Evolutionary conservation across 2,888 invertebrate species (phyloP).

Genomic region (Xanthostigma xanthostigma): DNA sequence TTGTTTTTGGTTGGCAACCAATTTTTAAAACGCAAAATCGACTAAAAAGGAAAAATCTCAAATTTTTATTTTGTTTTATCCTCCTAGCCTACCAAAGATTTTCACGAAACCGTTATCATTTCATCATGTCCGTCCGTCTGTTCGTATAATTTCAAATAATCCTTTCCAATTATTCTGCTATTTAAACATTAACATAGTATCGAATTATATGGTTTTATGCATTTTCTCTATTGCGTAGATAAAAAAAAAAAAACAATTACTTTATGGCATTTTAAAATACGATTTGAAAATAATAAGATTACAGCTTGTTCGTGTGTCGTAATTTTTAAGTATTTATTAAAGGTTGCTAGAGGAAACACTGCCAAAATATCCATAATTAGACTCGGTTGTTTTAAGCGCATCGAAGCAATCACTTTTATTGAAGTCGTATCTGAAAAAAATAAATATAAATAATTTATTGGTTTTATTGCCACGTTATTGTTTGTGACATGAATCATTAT

Average conservation of each 20-base stretch:
- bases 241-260: not conserved
- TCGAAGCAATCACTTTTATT: not conserved
- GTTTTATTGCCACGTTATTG: not conserved
- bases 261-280: not conserved
- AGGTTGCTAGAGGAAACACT: not conserved
- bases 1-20: no score
- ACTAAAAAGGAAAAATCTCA: no score
- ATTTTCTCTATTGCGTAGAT: not conserved
- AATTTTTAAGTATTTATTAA: not conserved
- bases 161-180: no score
- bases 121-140: no score
- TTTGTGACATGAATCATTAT: no score
- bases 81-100: no score
- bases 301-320: not conserved
- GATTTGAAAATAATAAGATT: not conserved
- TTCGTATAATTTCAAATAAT: no score
- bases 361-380: not conserved
- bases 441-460: not conserved
- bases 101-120: no score
- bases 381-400: not conserved
- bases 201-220: no score
- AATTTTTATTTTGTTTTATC: no score
- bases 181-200: no score
- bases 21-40: no score
- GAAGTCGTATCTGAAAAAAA: not conserved